phyloP scores from a whole-genome alignment of 35 echinoderm and acorn worm species.

The Apostichopus californicus region DNA sequence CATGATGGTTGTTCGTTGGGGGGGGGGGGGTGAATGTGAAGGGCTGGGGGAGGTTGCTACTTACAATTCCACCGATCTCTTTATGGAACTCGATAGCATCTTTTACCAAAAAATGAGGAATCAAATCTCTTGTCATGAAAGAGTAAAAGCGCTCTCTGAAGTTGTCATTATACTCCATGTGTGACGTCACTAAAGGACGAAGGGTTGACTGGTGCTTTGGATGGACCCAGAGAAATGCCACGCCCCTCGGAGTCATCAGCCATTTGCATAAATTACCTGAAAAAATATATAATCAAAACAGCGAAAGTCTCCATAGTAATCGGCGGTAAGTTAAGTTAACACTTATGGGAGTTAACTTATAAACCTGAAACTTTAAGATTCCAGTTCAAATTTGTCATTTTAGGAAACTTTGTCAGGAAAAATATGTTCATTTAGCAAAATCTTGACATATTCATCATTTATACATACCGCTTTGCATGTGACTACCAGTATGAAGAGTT shows the following conservation, averaged over 20 bases:
- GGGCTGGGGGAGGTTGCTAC: background rate
- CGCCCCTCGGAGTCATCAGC: conserved; percentile 1
- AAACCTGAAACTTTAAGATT: too few species aligned
- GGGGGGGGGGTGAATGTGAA: background rate
- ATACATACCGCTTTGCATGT: too few species aligned
- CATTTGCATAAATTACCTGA: conserved; percentile 57
- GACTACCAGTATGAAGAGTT: too few species aligned
- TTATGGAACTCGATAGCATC: conserved; percentile 42
- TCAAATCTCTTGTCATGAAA: conserved; percentile 16
- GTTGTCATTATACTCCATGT: background rate
- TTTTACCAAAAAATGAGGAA: conserved; percentile 6
- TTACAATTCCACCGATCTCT: conserved; percentile 45
- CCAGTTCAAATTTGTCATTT: too few species aligned
- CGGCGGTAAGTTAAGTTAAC: background rate
- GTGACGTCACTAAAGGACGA: conserved; percentile 43
- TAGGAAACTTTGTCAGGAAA: too few species aligned
- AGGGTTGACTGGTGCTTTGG: conserved; percentile 37
- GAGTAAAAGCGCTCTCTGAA: conserved; percentile 27
- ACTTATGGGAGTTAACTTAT: too few species aligned
- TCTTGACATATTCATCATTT: too few species aligned
- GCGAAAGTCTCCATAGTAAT: background rate
- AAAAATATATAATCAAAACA: background rate
- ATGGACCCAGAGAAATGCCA: conserved; percentile 55
- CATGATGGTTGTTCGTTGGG: background rate
- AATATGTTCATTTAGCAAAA: too few species aligned